A percentile compares a stretch with the other conserved stretches of the same genome.
These are phyloP conservation scores for Acleris holmiana DNA, from an alignment of 2,888 invertebrate genomes.

Conservation along the genomic window DNA sequence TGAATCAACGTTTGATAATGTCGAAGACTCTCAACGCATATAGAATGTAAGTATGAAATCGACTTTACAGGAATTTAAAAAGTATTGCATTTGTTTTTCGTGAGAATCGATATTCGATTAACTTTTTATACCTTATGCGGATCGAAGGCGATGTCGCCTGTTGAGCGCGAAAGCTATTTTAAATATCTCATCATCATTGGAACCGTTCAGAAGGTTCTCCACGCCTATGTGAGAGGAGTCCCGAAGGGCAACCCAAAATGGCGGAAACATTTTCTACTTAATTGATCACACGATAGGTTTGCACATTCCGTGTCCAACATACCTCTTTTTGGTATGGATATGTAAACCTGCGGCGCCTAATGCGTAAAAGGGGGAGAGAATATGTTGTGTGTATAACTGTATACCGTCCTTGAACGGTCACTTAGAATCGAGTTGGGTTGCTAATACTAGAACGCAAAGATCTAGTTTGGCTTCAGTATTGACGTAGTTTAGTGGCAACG, in stretches of 20 bases:
- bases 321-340: too few relatives aligned
- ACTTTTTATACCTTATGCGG: too few relatives aligned
- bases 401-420: constrained; percentile 6
- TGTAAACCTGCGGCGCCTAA: too few relatives aligned
- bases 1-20: constrained; percentile 81
- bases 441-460: constrained; percentile 5
- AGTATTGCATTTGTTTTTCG: too few relatives aligned
- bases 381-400: neutral
- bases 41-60: constrained; percentile 90
- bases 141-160: neutral
- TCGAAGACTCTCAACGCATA: constrained; percentile 95
- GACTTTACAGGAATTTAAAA: neutral
- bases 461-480: constrained; percentile 15
- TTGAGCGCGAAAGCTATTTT: neutral
- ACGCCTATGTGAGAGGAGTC: constrained; percentile 24
- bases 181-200: neutral
- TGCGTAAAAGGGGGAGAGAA: neutral
- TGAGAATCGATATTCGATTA: too few relatives aligned
- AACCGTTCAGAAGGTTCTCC: constrained; percentile 7
- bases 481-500: neutral
- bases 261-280: constrained; percentile 28
- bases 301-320: neutral
- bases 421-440: constrained; percentile 13
- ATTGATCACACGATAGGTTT: constrained; percentile 16
- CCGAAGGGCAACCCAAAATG: constrained; percentile 13